A percentile compares a stretch with the other conserved stretches of the same genome.
phyloP scores from a whole-genome alignment of 1,140 invertebrate species.

The Campoletis sonorensis region DNA sequence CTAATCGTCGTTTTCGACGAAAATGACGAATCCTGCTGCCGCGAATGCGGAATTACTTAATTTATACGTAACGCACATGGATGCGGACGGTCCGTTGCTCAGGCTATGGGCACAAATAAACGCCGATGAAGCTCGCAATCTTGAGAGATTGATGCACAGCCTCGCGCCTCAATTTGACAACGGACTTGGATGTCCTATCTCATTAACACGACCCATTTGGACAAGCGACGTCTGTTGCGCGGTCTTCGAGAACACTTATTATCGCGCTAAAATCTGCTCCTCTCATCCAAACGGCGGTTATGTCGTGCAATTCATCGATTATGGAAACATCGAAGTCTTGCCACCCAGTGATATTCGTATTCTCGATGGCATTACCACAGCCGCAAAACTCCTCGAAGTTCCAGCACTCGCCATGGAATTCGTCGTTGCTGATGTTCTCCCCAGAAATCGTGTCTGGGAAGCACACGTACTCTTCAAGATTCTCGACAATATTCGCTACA shows the following conservation, averaged over 20 bases:
- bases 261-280: slow-evolving; percentile 78
- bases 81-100: slow-evolving; percentile 80
- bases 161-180: slow-evolving; percentile 74
- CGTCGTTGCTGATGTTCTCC: slow-evolving; percentile 77
- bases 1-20: not conserved
- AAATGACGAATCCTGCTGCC: slow-evolving; percentile 52
- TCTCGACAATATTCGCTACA: slow-evolving; percentile 74
- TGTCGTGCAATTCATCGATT: slow-evolving; percentile 83
- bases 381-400: slow-evolving; percentile 72
- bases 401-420: slow-evolving; percentile 79
- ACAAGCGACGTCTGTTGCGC: slow-evolving; percentile 80
- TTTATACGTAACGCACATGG: slow-evolving; percentile 81
- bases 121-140: slow-evolving; percentile 75
- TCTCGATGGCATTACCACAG: slow-evolving; percentile 75
- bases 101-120: slow-evolving; percentile 83
- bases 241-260: slow-evolving; percentile 81
- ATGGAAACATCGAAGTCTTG: slow-evolving; percentile 81
- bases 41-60: slow-evolving; percentile 50
- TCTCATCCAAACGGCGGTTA: slow-evolving; percentile 74
- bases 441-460: slow-evolving; percentile 74
- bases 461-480: slow-evolving; percentile 74
- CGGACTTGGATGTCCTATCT: slow-evolving; percentile 67
- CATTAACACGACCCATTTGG: slow-evolving; percentile 68
- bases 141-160: slow-evolving; percentile 77
- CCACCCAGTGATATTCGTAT: slow-evolving; percentile 77